These are phyloP conservation scores for Drosophila neonasuta DNA, from an alignment of 2,888 invertebrate genomes.

Conservation along the genomic window DNA sequence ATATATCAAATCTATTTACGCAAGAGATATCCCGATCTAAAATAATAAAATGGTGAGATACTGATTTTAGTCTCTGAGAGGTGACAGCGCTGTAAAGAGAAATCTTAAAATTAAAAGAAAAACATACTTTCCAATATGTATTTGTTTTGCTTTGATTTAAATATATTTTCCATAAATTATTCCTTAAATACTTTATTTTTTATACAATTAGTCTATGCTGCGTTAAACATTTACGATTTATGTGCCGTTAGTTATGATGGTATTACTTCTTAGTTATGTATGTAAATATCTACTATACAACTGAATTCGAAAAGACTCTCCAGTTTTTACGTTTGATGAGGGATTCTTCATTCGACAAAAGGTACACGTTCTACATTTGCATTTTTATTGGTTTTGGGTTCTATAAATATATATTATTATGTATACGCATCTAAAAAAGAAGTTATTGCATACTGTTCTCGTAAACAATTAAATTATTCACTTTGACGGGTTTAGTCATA, in stretches of 20 bases:
- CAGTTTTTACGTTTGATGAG: slow-evolving; percentile 22
- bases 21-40: neutral
- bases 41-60: too few relatives aligned
- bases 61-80: too few relatives aligned
- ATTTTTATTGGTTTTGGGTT: slow-evolving; percentile 18
- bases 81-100: neutral
- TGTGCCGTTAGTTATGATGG: slow-evolving; percentile 14
- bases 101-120: neutral
- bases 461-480: slow-evolving; percentile 45
- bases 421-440: slow-evolving; percentile 23
- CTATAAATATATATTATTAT: slow-evolving; percentile 39
- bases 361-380: slow-evolving; percentile 48
- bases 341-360: slow-evolving; percentile 38
- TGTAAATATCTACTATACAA: slow-evolving; percentile 66
- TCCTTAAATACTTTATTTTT: slow-evolving; percentile 67
- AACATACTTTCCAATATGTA: neutral
- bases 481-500: slow-evolving; percentile 12
- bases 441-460: slow-evolving; percentile 33
- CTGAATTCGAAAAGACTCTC: slow-evolving; percentile 15
- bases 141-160: slow-evolving; percentile 28
- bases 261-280: slow-evolving; percentile 24
- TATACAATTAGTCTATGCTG: slow-evolving; percentile 69
- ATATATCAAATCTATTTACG: neutral
- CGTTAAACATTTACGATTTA: slow-evolving; percentile 39
- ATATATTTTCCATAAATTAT: slow-evolving; percentile 68